Evolutionary conservation across 1,140 invertebrate genomes (phyloP).

Genomic region (Leptopilina clavipes): DNA sequence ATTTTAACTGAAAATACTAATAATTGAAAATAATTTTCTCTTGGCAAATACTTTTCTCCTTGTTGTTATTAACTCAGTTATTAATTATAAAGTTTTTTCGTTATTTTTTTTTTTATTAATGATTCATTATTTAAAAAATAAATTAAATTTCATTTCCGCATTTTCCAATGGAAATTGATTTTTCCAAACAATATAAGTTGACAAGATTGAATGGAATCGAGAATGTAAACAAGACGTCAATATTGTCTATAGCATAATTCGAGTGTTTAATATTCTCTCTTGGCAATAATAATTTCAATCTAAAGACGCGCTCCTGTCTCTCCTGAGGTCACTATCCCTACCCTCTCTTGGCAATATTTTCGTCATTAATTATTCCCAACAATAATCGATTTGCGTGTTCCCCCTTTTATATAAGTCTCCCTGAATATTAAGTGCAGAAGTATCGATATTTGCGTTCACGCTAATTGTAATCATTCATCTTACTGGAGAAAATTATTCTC

Average conservation of each 20-base stretch:
- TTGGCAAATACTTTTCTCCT: no score
- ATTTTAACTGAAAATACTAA: no score
- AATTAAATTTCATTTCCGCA: no score
- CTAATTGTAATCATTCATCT: neutral
- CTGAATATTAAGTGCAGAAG: constrained; percentile 4
- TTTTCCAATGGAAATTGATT: no score
- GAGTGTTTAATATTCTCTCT: constrained; percentile 5
- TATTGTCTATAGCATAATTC: neutral
- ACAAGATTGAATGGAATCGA: neutral
- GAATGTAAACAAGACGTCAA: neutral
- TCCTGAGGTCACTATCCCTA: constrained; percentile 18
- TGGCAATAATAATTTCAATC: neutral
- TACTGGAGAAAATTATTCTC: neutral
- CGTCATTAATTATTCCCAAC: neutral
- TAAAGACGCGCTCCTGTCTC: neutral
- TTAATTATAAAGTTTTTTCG: no score
- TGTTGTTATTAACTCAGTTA: no score
- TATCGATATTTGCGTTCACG: constrained; percentile 38
- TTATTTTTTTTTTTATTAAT: no score
- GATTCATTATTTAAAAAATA: no score
- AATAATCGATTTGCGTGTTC: neutral
- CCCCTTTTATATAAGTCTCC: neutral
- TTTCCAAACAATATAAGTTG: neutral
- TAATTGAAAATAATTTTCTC: neutral
- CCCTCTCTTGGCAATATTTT: constrained; percentile 5